Conservation (phyloP, 1,140 invertebrate genomes). For the Metaphire vulgaris region DNA sequence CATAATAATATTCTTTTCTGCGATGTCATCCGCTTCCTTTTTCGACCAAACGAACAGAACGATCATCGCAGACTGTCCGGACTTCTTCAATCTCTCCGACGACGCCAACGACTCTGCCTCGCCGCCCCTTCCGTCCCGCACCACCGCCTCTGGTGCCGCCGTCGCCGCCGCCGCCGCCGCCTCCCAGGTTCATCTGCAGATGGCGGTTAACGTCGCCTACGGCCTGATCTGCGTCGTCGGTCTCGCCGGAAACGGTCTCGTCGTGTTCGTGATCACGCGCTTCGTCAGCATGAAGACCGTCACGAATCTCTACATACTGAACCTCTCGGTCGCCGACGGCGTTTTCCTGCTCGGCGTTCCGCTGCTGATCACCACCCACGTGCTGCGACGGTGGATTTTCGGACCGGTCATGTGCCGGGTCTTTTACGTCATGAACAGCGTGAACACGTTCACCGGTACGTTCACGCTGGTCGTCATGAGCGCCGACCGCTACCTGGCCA, state of each 20-base stretch:
- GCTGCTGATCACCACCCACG: constrained; percentile 80
- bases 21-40: not conserved
- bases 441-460: constrained; percentile 78
- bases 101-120: not conserved
- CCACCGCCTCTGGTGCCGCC: not conserved
- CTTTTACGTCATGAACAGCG: constrained; percentile 76
- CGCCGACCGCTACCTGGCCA: constrained; percentile 26
- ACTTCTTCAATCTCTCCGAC: not conserved
- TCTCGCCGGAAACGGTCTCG: constrained; percentile 81
- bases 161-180: not conserved
- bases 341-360: constrained; percentile 89
- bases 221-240: constrained; percentile 76
- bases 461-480: constrained; percentile 23
- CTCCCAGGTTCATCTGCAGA: not conserved
- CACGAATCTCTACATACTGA: constrained; percentile 93
- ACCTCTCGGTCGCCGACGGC: constrained; percentile 90
- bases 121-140: not conserved
- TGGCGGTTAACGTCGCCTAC: constrained; percentile 37
- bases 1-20: not conserved
- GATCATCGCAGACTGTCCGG: not conserved
- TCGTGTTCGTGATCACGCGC: constrained; percentile 79
- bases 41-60: too few species aligned
- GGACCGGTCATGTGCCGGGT: constrained; percentile 83
- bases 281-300: constrained; percentile 56
- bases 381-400: constrained; percentile 78